Evolutionary conservation across 1,140 invertebrate genomes (phyloP).

Genomic region (Heliconius himera): DNA sequence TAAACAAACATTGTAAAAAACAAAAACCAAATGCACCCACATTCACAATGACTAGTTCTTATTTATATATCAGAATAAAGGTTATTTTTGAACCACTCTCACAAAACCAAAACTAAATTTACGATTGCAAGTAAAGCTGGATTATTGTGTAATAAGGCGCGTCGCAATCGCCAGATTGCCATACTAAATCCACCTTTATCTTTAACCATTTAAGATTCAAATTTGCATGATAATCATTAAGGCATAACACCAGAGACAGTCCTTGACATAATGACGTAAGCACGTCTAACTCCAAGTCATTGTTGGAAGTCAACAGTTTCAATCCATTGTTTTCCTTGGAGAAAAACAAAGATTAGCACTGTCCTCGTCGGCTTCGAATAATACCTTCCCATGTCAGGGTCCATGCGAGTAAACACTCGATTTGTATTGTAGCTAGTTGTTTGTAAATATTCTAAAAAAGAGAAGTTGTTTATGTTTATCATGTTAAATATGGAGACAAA

Average conservation of each 20-base stretch:
- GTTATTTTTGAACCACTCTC: background rate
- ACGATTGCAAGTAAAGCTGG: background rate
- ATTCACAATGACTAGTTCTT: background rate
- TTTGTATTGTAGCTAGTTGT: background rate
- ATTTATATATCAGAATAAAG: background rate
- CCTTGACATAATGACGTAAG: constrained; percentile 43
- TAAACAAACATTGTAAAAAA: background rate
- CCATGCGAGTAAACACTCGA: background rate
- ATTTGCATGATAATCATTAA: constrained; percentile 3
- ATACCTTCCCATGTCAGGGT: constrained; percentile 1
- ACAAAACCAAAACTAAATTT: background rate
- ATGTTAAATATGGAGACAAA: too few species aligned
- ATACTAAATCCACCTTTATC: constrained; percentile 25
- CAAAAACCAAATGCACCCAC: background rate
- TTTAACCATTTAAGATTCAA: constrained; percentile 17
- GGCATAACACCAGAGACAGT: constrained; percentile 33
- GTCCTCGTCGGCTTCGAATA: background rate
- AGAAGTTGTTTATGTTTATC: too few species aligned
- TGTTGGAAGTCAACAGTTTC: constrained; percentile 27
- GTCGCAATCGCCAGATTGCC: background rate
- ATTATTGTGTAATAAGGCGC: constrained; percentile 24
- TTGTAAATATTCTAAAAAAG: background rate
- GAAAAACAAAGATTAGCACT: constrained; percentile 24
- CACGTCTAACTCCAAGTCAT: constrained; percentile 24
- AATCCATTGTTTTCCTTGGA: constrained; percentile 26